Conservation (phyloP, 2,797 vertebrate species). For the Phrynocephalus forsythii region DNA sequence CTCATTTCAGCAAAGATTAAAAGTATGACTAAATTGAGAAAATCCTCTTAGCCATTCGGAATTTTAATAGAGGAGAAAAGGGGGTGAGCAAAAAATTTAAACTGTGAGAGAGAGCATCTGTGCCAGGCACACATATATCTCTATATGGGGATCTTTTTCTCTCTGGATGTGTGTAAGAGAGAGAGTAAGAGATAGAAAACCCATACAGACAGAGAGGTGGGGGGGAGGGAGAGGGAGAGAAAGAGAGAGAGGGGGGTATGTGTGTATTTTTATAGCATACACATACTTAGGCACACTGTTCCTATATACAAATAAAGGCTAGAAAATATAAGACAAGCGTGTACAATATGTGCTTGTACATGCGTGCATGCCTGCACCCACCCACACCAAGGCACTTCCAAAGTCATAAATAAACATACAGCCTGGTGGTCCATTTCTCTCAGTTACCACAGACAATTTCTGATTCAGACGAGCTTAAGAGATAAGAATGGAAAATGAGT, state of each 20-base stretch:
- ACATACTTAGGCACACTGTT: conserved; percentile 26
- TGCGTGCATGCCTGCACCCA: background rate
- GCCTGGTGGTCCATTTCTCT: conserved; percentile 78
- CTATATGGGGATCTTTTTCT: conserved; percentile 30
- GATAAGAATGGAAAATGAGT: conserved; percentile 88
- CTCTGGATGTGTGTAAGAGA: conserved; percentile 45
- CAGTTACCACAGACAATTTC: conserved; percentile 81
- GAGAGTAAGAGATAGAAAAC: conserved; percentile 52
- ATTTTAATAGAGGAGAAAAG: conserved; percentile 94
- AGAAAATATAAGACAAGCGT: conserved; percentile 43
- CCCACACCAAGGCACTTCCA: conserved; percentile 65
- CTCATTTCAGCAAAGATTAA: conserved; percentile 99
- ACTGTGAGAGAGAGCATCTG: conserved; percentile 59
- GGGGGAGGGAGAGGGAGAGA: no score
- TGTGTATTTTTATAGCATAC: background rate
- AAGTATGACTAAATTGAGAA: conserved; percentile 99
- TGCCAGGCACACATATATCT: conserved; percentile 52
- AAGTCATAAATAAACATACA: conserved; percentile 83
- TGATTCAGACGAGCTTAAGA: conserved; percentile 85
- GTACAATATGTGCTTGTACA: conserved; percentile 39
- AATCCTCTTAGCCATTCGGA: conserved; percentile 98
- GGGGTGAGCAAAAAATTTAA: conserved; percentile 84
- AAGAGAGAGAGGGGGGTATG: no score
- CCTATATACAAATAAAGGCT: background rate
- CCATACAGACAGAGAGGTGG: background rate